Conservation (phyloP, 2,888 invertebrate species). For the Synanthedon vespiformis region DNA sequence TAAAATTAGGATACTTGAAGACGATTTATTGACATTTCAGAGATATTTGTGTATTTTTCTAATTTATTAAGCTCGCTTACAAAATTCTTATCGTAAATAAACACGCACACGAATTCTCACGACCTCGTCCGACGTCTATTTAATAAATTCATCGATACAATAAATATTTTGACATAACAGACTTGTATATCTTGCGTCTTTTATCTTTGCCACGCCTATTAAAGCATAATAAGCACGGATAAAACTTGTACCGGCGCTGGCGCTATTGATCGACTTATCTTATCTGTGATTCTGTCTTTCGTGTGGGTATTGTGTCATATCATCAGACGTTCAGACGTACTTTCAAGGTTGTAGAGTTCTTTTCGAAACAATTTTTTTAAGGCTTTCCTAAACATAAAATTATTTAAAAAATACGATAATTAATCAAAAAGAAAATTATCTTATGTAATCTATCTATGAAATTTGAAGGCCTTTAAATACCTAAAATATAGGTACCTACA, state of each 20-base stretch:
- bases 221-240: constrained; percentile 24
- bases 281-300: constrained; percentile 29
- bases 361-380: background rate
- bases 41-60: constrained; percentile 7
- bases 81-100: constrained; percentile 7
- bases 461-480: too few species aligned
- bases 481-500: too few species aligned
- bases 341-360: background rate
- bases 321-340: constrained; percentile 1
- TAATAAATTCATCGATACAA: constrained; percentile 28
- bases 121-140: constrained; percentile 8
- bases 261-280: constrained; percentile 23
- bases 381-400: background rate
- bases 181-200: constrained; percentile 14
- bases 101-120: constrained; percentile 11
- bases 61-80: too few species aligned
- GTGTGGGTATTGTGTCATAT: constrained; percentile 20
- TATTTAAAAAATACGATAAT: too few species aligned
- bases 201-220: constrained; percentile 19
- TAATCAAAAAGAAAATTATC: too few species aligned
- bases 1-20: too few species aligned
- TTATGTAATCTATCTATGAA: too few species aligned
- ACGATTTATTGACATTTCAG: constrained; percentile 2
- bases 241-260: constrained; percentile 22
- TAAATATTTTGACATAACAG: constrained; percentile 42